Evolutionary conservation across 2,888 invertebrate genomes (phyloP), one percentile per base, ranked within the genome.

Genomic region (Yponomeuta cagnagella): DNA sequence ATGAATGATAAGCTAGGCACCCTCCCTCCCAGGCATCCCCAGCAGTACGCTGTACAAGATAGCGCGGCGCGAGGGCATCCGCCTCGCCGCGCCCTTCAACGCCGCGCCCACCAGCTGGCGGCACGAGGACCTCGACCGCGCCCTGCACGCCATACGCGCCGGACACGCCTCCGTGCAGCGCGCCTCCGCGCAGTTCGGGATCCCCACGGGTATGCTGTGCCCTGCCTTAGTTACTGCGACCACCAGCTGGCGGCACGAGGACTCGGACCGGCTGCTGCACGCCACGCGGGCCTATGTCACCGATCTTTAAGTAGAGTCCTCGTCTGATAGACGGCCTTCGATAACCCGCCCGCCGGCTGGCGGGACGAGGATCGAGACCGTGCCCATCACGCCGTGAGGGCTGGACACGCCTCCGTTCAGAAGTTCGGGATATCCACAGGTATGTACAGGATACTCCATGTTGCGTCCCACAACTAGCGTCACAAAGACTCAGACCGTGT

Each of bases 21-120:
- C n/a, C 69, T 31, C 64, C 30, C 2, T 68, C 6, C 15, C 77
- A 94, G 95, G 97, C 66, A 97, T 97, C 84, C 97, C 97, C 65
- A 97, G 97, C 86, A 97, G 97, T 87, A 97, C 97, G 30, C 88
- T 97, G 80, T 97, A 97, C 93, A 97, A 97, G 93, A 97, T 97
- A 79, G 97, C 97, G 48, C 94, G 97, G 74, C 94, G 97, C 78
- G 97, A 97, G 88, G 97, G 97, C 76, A 97, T 97, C 84, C 94
- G 97, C 71, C 90, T 97, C 80, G 96, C 97, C 69, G 97, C 97
- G 73, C 97, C 97, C 5, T 97, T 97, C 89, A 97, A 97, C 93
- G 97, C 97, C 70, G 97, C 97, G 74, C 97, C 97, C 58, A 97
- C 97, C 43, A 95, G 95, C 68, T 97, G 97, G 97, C 95, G 96